Evolutionary conservation across 30 jellyfish, hydroid and myxozoan genomes (phyloP).

Genomic region (Turritopsis rubra): DNA sequence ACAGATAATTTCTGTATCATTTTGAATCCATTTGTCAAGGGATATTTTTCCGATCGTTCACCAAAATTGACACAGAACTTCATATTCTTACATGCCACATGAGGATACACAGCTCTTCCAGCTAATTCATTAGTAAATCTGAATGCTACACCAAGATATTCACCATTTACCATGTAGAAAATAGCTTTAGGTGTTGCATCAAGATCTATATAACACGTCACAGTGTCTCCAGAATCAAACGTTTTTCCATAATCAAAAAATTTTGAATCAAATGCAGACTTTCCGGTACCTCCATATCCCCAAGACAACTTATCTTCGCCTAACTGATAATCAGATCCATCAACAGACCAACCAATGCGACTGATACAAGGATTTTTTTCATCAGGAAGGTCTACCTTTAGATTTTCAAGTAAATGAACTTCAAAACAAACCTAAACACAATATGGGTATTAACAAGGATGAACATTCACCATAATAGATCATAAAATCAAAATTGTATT

Average conservation of each 20-base stretch:
- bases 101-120: slow-evolving; percentile 79
- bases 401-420: slow-evolving; percentile 59
- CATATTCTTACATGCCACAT: slow-evolving; percentile 72
- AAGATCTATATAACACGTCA: slow-evolving; percentile 73
- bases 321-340: slow-evolving; percentile 76
- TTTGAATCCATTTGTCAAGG: slow-evolving; percentile 77
- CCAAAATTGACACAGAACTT: slow-evolving; percentile 83
- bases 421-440: slow-evolving; percentile 78
- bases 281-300: slow-evolving; percentile 99
- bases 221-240: slow-evolving; percentile 79
- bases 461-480: too few species aligned
- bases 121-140: slow-evolving; percentile 62
- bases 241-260: slow-evolving; percentile 81
- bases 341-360: slow-evolving; percentile 98
- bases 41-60: slow-evolving; percentile 58
- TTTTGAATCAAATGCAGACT: slow-evolving; percentile 53
- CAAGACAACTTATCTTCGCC: slow-evolving; percentile 94
- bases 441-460: too few species aligned
- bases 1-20: slow-evolving; percentile 55
- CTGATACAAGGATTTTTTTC: slow-evolving; percentile 71
- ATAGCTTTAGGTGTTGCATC: slow-evolving; percentile 78
- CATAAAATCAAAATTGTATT: too few species aligned
- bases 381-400: slow-evolving; percentile 70
- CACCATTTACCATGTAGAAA: slow-evolving; percentile 79
- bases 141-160: slow-evolving; percentile 90